A percentile compares a stretch with the other conserved stretches of the same genome.
Conservation (phyloP, 2,888 invertebrate species). For the Chamaedrilus cognettii region DNA sequence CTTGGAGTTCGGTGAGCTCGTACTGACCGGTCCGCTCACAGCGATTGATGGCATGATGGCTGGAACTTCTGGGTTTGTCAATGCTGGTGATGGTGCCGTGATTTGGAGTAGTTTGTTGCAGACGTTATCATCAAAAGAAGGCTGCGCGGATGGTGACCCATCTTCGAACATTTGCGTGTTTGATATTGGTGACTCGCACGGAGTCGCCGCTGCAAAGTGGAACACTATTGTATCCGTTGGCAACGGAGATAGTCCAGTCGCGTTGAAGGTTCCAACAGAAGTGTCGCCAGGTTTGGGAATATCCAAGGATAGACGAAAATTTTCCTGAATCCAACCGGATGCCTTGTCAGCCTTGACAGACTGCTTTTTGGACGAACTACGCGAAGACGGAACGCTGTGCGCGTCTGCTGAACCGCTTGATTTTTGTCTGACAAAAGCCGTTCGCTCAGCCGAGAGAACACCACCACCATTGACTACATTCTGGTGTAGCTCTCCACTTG, state of each 20-base stretch:
- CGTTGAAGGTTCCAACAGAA: too few species aligned
- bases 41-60: neutral
- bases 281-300: too few species aligned
- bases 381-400: too few species aligned
- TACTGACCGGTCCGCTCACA: neutral
- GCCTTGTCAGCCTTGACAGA: too few species aligned
- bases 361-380: too few species aligned
- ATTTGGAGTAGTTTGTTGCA: neutral
- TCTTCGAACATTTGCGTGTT: conserved; percentile 6
- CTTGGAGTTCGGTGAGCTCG: neutral
- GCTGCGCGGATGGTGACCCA: neutral
- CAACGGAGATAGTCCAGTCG: neutral
- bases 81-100: neutral
- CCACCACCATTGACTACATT: too few species aligned
- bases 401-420: too few species aligned
- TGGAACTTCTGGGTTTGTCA: neutral
- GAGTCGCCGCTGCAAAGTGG: conserved; percentile 55
- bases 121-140: conserved; percentile 9
- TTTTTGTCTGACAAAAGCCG: too few species aligned
- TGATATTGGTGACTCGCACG: conserved; percentile 34
- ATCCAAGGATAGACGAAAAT: too few species aligned
- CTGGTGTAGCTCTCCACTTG: too few species aligned
- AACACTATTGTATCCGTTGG: conserved; percentile 44
- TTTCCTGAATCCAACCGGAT: too few species aligned
- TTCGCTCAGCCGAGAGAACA: too few species aligned